Base-by-base conservation (phyloP, 2,113 vertebrate species). In the Ptilonorhynchus violaceus region DNA sequence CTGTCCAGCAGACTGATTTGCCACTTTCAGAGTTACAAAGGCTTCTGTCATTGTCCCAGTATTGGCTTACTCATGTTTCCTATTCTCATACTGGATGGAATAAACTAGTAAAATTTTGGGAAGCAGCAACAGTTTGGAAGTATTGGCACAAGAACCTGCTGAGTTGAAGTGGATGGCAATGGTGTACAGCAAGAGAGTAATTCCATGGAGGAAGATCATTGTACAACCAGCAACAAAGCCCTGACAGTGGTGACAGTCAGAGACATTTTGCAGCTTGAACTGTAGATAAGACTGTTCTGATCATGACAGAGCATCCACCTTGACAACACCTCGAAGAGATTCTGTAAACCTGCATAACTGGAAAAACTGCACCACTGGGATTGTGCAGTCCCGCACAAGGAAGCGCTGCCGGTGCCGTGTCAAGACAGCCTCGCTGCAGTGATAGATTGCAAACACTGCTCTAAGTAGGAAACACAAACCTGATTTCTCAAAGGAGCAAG, bases 401-500 rank as follows among this genome's bases (percentile, higher is more conserved):
- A 86, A 76, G 53, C 58, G 24, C 7, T 7, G 15, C 5, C 44
- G 90, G 60, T 81, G 77, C 37, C 83, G 68, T 82, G 92, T 49
- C 85, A 82, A 70, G 73, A 41, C 25, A 88, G 60, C 25, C 84
- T 69, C 0, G 0, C 50, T 72, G 70, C 35, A 89, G 66, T 85
- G 74, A 93, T 11, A 64, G 70, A 88, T 25, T 92, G 88, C 66
- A 82, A 93, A 88, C 56, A 25, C 60, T 37, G 70, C 27, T 66
- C 27, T 39, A 53, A 72, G 44, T 2, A 93, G 85, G 41, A 92
- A 78, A 85, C 37, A 62, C 85, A 76, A 93, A 74, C 37, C 42
- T 80, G 85, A 92, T 94, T 97, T 96, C 90, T 95, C 94, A 93
- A 69, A 93, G 90, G 82, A 92, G 28, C n/a, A 66, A 85, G 49